Evolutionary conservation across 2,888 invertebrate genomes (phyloP), one percentile per base, ranked within the genome.

Genomic region (Zootermopsis nevadensis): DNA sequence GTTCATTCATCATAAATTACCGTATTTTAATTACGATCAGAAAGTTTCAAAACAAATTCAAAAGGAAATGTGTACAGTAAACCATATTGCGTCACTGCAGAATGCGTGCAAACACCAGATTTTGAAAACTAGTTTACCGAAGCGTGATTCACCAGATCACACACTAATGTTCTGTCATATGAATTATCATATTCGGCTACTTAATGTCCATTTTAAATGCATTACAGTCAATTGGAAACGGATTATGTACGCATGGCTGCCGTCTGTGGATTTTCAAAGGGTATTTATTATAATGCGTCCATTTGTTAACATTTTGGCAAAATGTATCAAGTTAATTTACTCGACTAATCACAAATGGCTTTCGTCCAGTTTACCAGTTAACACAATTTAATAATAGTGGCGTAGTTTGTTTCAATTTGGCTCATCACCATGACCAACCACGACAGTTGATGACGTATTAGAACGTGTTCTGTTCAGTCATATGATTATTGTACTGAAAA

Each of bases 221-320:
- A 66, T 35, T 31, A 66, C 66, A 66, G 60, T 60, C 66, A 79
- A 79, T 66, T 79, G 79, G n/a, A 79, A 79, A 79, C 15, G 79
- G 79, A 79, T 79, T 79, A 79, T 38, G n/a, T 38, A 2, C 22
- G 74, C 38, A 74, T 74, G 10, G 6, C 74, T 74, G 74, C n/a
- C 74, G n/a, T 74, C 38, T 33, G n/a, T 38, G 74, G 38, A 74
- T 74, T 33, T 74, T 1, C 22, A n/a, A 22, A 19, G n/a, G 74
- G 74, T 42, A 33, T 74, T 74, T 74, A 30, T 74, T 38, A 35
- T 79, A 79, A 79, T 60, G 79, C 66, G 38, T 66, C 35, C 79
- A 79, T 79, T 79, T 79, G 79, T 79, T 66, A 79, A 79, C 79
- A 66, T 60, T 66, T 53, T 79, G 79, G 66, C 77, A 77, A 55